Evolutionary conservation across 2,888 invertebrate genomes (phyloP).

Genomic region (Ditula angustiorana): DNA sequence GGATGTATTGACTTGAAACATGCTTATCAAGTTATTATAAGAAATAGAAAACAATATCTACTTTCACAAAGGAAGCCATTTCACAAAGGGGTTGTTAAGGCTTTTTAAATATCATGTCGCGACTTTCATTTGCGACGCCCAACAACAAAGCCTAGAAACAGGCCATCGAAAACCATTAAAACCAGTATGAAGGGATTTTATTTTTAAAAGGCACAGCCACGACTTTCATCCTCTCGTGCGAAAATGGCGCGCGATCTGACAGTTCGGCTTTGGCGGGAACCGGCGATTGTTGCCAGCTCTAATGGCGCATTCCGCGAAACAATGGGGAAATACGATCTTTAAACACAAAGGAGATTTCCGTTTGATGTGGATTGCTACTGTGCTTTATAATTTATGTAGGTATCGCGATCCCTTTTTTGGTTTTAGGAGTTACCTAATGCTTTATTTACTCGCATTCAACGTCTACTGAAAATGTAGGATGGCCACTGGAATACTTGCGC

Average conservation of each 20-base stretch:
- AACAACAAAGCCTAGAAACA: slow-evolving; percentile 33
- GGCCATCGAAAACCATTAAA: slow-evolving; percentile 40
- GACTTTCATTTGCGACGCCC: slow-evolving; percentile 31
- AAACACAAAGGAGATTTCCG: slow-evolving; percentile 72
- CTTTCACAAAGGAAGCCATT: no score
- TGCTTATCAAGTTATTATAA: not conserved
- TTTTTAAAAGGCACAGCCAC: slow-evolving; percentile 49
- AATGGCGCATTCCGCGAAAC: slow-evolving; percentile 75
- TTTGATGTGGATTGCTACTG: slow-evolving; percentile 75
- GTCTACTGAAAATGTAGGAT: not conserved
- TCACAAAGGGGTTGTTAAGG: slow-evolving; percentile 15
- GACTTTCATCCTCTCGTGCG: slow-evolving; percentile 54
- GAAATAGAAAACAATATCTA: no score
- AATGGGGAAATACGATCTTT: slow-evolving; percentile 72
- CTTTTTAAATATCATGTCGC: slow-evolving; percentile 4
- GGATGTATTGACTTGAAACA: no score
- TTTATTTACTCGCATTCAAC: not conserved
- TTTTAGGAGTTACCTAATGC: not conserved
- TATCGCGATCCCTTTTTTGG: not conserved
- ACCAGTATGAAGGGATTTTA: slow-evolving; percentile 37
- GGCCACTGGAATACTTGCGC: not conserved
- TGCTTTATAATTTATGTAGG: slow-evolving; percentile 50
- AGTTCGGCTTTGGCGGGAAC: slow-evolving; percentile 70
- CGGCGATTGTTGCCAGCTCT: slow-evolving; percentile 70
- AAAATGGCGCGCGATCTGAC: slow-evolving; percentile 78